These are phyloP conservation scores for Dreissena polymorpha DNA, from an alignment of 1,140 invertebrate species.

Conservation along the genomic window DNA sequence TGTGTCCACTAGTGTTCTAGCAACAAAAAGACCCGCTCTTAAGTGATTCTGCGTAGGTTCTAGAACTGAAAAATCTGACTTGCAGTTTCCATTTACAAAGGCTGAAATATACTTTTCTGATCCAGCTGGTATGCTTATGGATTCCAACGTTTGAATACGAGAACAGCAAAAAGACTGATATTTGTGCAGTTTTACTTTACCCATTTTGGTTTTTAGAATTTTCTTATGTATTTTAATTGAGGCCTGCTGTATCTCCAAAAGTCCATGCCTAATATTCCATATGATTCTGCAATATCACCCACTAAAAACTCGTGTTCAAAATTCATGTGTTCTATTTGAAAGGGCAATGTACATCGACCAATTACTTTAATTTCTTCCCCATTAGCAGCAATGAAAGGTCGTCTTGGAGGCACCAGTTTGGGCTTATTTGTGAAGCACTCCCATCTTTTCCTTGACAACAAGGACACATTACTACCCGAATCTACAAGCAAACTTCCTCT, in stretches of 20 bases:
- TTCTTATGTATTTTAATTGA: not conserved
- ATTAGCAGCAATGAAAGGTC: conserved; percentile 2
- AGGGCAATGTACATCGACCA: not conserved
- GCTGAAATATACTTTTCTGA: conserved; percentile 35
- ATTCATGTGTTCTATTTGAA: not conserved
- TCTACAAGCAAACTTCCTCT: conserved; percentile 29
- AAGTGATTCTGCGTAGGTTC: conserved; percentile 38
- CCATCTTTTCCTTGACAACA: conserved; percentile 9
- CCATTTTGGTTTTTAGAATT: not conserved
- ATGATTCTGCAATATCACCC: conserved; percentile 25
- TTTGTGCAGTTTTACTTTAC: not conserved
- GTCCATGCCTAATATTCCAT: conserved; percentile 26
- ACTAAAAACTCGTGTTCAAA: conserved; percentile 38
- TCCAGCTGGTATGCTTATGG: conserved; percentile 10
- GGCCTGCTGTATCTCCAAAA: conserved; percentile 5
- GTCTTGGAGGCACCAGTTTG: not conserved
- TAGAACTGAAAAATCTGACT: not conserved
- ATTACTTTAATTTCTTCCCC: not conserved
- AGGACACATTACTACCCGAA: conserved; percentile 21
- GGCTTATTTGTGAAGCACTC: conserved; percentile 6
- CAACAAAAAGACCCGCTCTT: conserved; percentile 26
- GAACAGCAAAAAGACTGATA: conserved; percentile 11
- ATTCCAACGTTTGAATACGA: conserved; percentile 21
- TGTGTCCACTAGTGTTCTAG: conserved; percentile 23
- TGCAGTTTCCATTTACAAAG: conserved; percentile 15